Evolutionary conservation across 2,888 invertebrate species (phyloP).

Genomic region (Apotomis turbidana): DNA sequence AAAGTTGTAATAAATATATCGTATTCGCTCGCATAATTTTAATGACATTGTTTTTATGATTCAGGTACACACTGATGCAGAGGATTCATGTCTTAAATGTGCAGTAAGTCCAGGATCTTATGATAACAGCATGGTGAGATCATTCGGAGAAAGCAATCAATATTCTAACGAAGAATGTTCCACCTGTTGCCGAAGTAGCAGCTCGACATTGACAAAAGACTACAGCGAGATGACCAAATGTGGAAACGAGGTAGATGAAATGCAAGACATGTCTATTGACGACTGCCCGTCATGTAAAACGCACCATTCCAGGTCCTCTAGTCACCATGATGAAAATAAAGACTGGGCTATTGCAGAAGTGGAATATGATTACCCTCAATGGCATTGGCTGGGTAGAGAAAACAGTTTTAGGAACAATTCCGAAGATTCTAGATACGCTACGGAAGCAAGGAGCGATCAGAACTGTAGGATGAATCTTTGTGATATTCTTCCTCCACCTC

Average conservation of each 20-base stretch:
- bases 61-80: constrained; percentile 78
- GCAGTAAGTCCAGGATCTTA: constrained; percentile 82
- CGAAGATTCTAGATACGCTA: constrained; percentile 66
- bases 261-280: constrained; percentile 75
- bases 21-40: background rate
- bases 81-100: constrained; percentile 82
- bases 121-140: constrained; percentile 80
- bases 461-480: constrained; percentile 80
- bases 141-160: constrained; percentile 76
- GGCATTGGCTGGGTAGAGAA: constrained; percentile 79
- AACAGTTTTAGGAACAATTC: constrained; percentile 74
- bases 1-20: background rate
- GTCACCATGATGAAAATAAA: constrained; percentile 74
- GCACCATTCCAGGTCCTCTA: constrained; percentile 75
- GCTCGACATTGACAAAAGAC: constrained; percentile 77
- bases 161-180: constrained; percentile 80
- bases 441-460: constrained; percentile 68
- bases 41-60: constrained; percentile 46
- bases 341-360: constrained; percentile 78
- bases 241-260: constrained; percentile 71
- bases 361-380: constrained; percentile 79
- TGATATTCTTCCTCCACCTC: constrained; percentile 77
- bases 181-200: constrained; percentile 77
- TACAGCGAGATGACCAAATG: constrained; percentile 81
- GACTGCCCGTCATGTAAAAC: constrained; percentile 80